Evolutionary conservation across 2,888 invertebrate species (phyloP), one percentile per base, ranked within the genome.

Genomic region (Ferdinandea cuprea): DNA sequence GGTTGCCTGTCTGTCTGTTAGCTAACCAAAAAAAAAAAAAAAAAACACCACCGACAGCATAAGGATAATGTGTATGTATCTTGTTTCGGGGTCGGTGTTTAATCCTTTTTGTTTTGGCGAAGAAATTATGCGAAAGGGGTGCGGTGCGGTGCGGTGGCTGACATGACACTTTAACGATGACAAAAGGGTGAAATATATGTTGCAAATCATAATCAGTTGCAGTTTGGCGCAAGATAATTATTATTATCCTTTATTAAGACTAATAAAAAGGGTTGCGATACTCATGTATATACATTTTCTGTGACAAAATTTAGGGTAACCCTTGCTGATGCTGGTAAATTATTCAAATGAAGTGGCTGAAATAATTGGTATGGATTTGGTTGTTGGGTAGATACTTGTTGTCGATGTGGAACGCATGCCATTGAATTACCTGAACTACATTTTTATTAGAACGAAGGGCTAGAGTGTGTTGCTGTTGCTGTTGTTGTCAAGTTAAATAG

Each of bases 171-270:
- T 68, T 42, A 50, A 54, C 28, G 17, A 65, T 37, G 50, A 37
- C 21, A 42, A 54, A 72, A 44, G 50, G 65, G 37, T 52, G 15
- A 25, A 8, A 9, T 58, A 32, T 65, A 17, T 52, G 58, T 44
- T 71, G 35, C 63, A 37, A 72, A 78, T 73, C 42, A 28, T n/a
- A 42, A 68, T 61, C 46, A 54, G 66, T 54, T 66, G 37, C 52
- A 54, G 35, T 59, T 52, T 37, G 44, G 50, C n/a, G n/a, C 17
- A 35, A 32, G 32, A 25, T 69, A 40, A 37, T 58, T 56, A 17
- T 52, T 25, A 17, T 42, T 40, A 1, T 48, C 48, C n/a, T 15
- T 30, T 59, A n/a, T 59, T 30, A n/a, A 19, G 5, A 21, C n/a
- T n/a, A n/a, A n/a, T n/a, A 13, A 32, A 30, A 58, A 25, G 50